Percentiles rank a stretch among this genome's conserved stretches.
Conservation (phyloP, 1,140 invertebrate species). For the Chlorops oryzae region DNA sequence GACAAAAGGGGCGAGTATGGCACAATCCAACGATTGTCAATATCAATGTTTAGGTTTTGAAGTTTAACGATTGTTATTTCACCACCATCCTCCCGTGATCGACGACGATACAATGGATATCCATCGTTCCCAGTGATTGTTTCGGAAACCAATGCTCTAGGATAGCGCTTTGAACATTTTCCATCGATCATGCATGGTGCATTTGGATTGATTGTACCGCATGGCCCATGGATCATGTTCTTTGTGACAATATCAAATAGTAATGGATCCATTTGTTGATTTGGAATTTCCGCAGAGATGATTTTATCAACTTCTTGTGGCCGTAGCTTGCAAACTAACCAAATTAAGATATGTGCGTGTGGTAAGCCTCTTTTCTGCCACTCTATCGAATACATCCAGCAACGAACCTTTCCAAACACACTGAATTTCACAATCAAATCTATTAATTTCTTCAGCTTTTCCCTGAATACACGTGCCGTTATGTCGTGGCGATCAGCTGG, state of each 20-base stretch:
- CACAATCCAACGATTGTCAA: too few relatives aligned
- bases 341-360: slow-evolving; percentile 14
- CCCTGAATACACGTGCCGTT: slow-evolving; percentile 48
- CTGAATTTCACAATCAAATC: slow-evolving; percentile 44
- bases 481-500: slow-evolving; percentile 40
- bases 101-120: slow-evolving; percentile 47
- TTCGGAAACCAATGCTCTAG: slow-evolving; percentile 16
- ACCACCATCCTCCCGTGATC: slow-evolving; percentile 32
- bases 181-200: slow-evolving; percentile 45
- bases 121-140: slow-evolving; percentile 36
- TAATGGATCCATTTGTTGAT: slow-evolving; percentile 36
- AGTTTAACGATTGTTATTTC: too few relatives aligned
- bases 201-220: slow-evolving; percentile 32
- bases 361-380: slow-evolving; percentile 37
- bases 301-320: too few relatives aligned
- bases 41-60: too few relatives aligned
- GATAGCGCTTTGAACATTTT: slow-evolving; percentile 23
- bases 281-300: too few relatives aligned
- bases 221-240: slow-evolving; percentile 54
- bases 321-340: too few relatives aligned
- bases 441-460: slow-evolving; percentile 50
- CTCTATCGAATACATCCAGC: slow-evolving; percentile 50
- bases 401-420: slow-evolving; percentile 37
- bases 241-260: slow-evolving; percentile 43
- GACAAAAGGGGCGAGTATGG: too few relatives aligned